Evolutionary conservation across 2,797 vertebrate species (phyloP).

Genomic region (Smutsia temminckii): DNA sequence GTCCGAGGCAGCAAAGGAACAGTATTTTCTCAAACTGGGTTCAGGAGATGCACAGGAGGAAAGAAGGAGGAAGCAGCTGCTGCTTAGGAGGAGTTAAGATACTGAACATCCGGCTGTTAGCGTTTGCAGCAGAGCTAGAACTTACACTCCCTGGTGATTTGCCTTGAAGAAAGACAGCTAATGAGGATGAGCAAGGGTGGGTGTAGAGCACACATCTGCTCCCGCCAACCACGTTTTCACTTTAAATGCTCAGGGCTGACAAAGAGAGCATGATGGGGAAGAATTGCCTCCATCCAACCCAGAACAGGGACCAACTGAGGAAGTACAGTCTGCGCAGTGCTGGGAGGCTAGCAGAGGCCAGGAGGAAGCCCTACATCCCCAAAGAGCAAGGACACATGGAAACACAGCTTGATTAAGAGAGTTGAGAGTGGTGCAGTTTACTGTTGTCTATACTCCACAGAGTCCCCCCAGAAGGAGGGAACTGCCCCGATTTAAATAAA

Average conservation of each 20-base stretch:
- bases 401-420: not conserved
- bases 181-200: not conserved
- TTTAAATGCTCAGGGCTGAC: not conserved
- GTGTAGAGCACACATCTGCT: not conserved
- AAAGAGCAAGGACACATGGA: not conserved
- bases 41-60: not conserved
- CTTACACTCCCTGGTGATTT: not conserved
- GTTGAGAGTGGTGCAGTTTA: fast-evolving
- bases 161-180: conserved; percentile 26
- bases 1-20: not conserved
- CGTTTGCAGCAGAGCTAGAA: not conserved
- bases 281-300: not conserved
- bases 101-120: not conserved
- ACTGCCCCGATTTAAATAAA: not conserved
- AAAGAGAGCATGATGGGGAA: not conserved
- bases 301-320: not conserved
- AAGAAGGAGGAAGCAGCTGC: not conserved
- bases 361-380: fast-evolving
- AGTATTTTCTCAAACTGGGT: not conserved
- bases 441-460: not conserved
- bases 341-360: not conserved
- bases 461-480: not conserved
- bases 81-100: not conserved
- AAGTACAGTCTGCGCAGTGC: not conserved
- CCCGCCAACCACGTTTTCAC: not conserved